Base-by-base conservation (phyloP, 2,888 invertebrate species). In the Mamestra brassicae region DNA sequence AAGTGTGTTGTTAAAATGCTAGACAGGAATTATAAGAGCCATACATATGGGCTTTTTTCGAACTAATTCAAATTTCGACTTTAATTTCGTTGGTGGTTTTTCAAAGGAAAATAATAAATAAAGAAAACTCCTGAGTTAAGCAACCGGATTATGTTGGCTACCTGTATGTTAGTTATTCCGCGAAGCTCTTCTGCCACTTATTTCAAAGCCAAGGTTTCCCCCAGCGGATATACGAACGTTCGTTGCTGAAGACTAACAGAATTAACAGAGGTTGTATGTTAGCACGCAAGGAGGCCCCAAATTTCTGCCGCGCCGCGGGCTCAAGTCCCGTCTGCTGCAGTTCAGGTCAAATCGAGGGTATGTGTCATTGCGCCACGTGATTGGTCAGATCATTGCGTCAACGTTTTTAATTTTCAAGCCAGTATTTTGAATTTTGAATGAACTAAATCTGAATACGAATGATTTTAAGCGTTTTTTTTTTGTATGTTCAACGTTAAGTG, bases 261-360 rank as follows among this genome's bases (percentile, higher is more conserved):
- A 91, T 89, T 92, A 92, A 92, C 87, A 80, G 77, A 88, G 90
- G 88, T 93, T 93, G 88, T 94, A 93, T 91, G 89, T 87, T 94
- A 96, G 95, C 94, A 93, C 93, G 93, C 97, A 97, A 97, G 98
- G 98, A 97, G 98, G 98, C 97, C 98, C 98, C 97, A 98, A 98
- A 97, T 98, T 98, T 97, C 97, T 98, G 97, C 98, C 98, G 96
- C 97, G 98, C 94, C 98, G 98, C 95, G 98, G 98, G 94, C 98
- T 98, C 97, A 98, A 98, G 97, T 98, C 98, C 93, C 98, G 99
- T 93, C 97, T 98, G 92, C 98, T 98, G 95, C 98, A 98, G 97
- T 98, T 98, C 97, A 98, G 97, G 97, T 98, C 98, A 93, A 98
- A 98, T 97, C 97, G 97, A 97, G 98, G 98, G 99, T 98, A 98